A percentile compares a stretch with the other conserved stretches of the same genome.
Evolutionary conservation across 1,140 invertebrate genomes (phyloP).

Genomic region (Hyphantria cunea): DNA sequence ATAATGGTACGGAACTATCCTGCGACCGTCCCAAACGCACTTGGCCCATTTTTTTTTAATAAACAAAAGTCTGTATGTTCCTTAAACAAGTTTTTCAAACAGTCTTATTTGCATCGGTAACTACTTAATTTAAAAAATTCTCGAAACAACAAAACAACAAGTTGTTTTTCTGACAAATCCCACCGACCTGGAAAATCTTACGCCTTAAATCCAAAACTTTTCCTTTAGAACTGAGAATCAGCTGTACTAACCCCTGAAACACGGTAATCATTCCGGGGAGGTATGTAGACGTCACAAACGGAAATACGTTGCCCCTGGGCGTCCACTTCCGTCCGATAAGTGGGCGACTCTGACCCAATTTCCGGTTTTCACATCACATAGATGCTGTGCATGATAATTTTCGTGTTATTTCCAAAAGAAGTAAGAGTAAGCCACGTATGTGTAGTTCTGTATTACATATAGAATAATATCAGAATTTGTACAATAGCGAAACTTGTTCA

Average conservation of each 20-base stretch:
- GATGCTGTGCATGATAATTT: conserved; percentile 57
- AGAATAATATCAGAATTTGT: too few relatives aligned
- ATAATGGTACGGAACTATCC: too few relatives aligned
- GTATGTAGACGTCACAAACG: conserved; percentile 57
- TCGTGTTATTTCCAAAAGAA: conserved; percentile 31
- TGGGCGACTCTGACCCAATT: conserved; percentile 66
- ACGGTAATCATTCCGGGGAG: conserved; percentile 41
- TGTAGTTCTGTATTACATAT: background rate
- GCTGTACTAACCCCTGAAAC: conserved; percentile 18
- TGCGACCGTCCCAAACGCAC: too few relatives aligned
- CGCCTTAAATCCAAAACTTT: background rate
- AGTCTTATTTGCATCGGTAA: too few relatives aligned
- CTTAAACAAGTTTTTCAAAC: too few relatives aligned
- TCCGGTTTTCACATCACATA: conserved; percentile 69
- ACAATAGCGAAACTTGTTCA: too few relatives aligned
- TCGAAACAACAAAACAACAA: too few relatives aligned
- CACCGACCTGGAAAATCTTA: background rate
- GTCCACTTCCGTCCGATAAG: conserved; percentile 65
- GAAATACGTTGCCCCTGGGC: conserved; percentile 64
- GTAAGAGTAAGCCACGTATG: conserved; percentile 4
- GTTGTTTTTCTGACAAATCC: too few relatives aligned
- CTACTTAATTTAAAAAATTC: too few relatives aligned
- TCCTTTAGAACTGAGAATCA: conserved; percentile 8
- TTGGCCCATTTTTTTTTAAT: too few relatives aligned
- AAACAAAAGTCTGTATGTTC: too few relatives aligned